A percentile compares a stretch with the other conserved stretches of the same genome.
Conservation (phyloP, 2,888 invertebrate species). For the Hymenopus coronatus region DNA sequence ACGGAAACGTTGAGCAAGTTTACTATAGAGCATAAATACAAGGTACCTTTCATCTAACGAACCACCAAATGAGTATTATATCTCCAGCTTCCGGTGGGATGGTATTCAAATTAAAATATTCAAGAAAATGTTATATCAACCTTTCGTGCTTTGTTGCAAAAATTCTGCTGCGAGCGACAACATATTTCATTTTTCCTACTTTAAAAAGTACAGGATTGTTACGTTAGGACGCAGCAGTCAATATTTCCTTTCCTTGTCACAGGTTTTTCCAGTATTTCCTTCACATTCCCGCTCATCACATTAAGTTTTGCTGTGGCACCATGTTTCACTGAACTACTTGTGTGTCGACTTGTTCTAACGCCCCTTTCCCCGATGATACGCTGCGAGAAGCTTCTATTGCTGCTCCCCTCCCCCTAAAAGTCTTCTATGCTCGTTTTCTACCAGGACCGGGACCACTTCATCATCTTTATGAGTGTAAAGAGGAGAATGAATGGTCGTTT, state of each 20-base stretch:
- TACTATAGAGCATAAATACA: no score
- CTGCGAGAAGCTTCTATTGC: background rate
- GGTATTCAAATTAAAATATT: no score
- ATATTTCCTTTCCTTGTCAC: background rate
- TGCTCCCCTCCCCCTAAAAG: background rate
- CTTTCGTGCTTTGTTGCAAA: no score
- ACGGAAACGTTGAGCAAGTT: no score
- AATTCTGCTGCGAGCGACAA: no score
- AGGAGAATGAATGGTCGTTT: slow-evolving; percentile 41
- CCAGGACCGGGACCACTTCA: slow-evolving; percentile 32
- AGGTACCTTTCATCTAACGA: no score
- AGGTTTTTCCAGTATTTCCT: no score
- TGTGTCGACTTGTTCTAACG: background rate
- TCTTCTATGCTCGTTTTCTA: background rate
- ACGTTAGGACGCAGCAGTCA: background rate
- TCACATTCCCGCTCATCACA: background rate
- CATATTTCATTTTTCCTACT: no score
- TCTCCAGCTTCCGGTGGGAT: no score
- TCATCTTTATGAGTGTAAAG: slow-evolving; percentile 36
- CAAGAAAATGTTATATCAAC: no score
- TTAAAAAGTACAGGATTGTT: background rate
- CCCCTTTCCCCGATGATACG: background rate
- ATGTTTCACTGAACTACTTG: background rate
- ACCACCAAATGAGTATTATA: no score
- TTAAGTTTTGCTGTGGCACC: background rate